Conservation (phyloP, 2,888 invertebrate genomes). For the Nesidiocoris tenuis region DNA sequence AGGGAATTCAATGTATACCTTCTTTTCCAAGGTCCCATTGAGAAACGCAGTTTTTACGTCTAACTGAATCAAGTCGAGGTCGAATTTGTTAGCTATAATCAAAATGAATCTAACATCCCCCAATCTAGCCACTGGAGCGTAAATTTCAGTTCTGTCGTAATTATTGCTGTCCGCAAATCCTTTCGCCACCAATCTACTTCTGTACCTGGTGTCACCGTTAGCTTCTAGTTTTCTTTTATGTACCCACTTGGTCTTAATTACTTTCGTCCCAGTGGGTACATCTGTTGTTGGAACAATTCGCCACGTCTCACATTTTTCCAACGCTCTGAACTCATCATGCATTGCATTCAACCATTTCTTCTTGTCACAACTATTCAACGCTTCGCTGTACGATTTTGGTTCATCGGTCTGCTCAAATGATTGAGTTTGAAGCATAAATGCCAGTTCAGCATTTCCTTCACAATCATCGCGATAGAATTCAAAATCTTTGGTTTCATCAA, state of each 20-base stretch:
- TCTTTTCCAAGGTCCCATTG: conserved; percentile 1
- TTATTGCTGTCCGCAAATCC: conserved; percentile 14
- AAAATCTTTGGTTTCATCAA: background rate
- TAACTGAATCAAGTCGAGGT: background rate
- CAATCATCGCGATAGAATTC: conserved; percentile 1
- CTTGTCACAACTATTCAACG: background rate
- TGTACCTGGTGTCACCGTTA: background rate
- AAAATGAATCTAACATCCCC: conserved; percentile 3
- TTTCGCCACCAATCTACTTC: conserved; percentile 14
- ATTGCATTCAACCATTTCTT: background rate
- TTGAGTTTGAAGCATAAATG: background rate
- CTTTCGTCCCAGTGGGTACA: background rate
- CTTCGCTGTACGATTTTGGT: background rate
- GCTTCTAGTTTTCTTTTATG: background rate
- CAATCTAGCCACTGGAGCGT: conserved; percentile 8
- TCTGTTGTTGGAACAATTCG: background rate
- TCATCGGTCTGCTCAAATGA: background rate
- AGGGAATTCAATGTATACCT: conserved; percentile 1
- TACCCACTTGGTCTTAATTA: background rate
- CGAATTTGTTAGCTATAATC: background rate
- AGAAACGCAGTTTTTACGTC: conserved; percentile 14
- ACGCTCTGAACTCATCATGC: background rate
- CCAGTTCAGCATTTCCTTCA: background rate
- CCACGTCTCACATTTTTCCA: conserved; percentile 5
- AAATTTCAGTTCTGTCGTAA: conserved; percentile 17